Percentiles rank a stretch among this genome's conserved stretches.
Evolutionary conservation across 2,888 invertebrate genomes (phyloP).

Genomic region (Uloborus plumipes): DNA sequence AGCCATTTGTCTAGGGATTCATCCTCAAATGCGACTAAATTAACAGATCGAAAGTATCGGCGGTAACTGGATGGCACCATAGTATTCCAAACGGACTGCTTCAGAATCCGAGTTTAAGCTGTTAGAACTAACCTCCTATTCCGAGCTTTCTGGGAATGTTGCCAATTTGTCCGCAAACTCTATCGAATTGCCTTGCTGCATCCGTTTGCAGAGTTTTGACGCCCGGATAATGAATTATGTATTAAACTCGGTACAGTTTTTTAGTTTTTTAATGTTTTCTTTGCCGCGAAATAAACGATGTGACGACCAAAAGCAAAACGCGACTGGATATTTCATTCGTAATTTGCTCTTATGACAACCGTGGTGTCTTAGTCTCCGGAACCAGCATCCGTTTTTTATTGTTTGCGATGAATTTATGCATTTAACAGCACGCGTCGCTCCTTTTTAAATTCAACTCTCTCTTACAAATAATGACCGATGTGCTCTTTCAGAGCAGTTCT

Average conservation of each 20-base stretch:
- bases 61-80: neutral
- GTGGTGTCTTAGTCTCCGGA: slow-evolving; percentile 33
- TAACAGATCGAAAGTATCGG: slow-evolving; percentile 3
- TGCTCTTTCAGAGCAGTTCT: neutral
- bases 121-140: slow-evolving; percentile 20
- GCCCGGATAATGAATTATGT: slow-evolving; percentile 60
- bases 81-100: slow-evolving; percentile 19
- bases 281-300: slow-evolving; percentile 49
- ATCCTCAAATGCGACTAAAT: slow-evolving; percentile 4
- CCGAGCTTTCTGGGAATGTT: slow-evolving; percentile 40
- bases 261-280: slow-evolving; percentile 17
- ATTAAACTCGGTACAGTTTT: slow-evolving; percentile 40
- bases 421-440: slow-evolving; percentile 33
- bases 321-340: slow-evolving; percentile 49
- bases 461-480: neutral
- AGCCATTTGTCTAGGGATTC: neutral
- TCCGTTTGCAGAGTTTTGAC: slow-evolving; percentile 52
- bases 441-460: slow-evolving; percentile 35
- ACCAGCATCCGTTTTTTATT: slow-evolving; percentile 27
- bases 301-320: slow-evolving; percentile 43
- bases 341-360: slow-evolving; percentile 48
- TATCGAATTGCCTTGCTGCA: slow-evolving; percentile 35
- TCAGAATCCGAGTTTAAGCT: slow-evolving; percentile 27
- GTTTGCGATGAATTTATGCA: slow-evolving; percentile 44
- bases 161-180: slow-evolving; percentile 51